phyloP scores from a whole-genome alignment of 2,797 vertebrate species.

The Lithobates pipiens region DNA sequence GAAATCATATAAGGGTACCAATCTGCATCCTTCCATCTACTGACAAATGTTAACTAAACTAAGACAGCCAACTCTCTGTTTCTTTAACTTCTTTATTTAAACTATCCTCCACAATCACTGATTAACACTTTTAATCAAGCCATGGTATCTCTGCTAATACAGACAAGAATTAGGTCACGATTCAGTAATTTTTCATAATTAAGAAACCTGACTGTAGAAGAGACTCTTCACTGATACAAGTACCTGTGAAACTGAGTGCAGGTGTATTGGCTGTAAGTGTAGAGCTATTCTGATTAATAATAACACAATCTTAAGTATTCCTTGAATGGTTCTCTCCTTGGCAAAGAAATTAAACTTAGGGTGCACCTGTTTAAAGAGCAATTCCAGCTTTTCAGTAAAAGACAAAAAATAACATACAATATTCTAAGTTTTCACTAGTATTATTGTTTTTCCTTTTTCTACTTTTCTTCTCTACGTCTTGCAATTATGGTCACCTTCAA shows the following conservation, averaged over 20 bases:
- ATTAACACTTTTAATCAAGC: constrained; percentile 24
- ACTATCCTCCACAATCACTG: background rate
- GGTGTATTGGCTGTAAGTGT: constrained; percentile 37
- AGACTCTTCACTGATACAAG: constrained; percentile 48
- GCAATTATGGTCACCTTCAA: background rate
- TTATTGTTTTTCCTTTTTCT: background rate
- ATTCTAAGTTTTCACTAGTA: background rate
- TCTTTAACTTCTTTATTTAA: background rate
- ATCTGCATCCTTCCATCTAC: too few species aligned
- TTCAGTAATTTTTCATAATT: constrained; percentile 49
- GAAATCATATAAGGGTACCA: background rate
- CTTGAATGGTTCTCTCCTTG: background rate
- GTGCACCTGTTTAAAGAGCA: background rate
- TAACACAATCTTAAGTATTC: background rate
- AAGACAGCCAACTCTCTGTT: background rate
- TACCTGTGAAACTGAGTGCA: constrained; percentile 27
- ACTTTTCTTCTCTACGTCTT: background rate
- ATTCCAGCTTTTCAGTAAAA: background rate
- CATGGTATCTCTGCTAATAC: constrained; percentile 23
- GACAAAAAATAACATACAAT: background rate
- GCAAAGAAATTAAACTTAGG: background rate
- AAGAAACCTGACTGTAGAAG: constrained; percentile 33
- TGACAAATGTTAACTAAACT: background rate
- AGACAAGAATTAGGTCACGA: constrained; percentile 39
- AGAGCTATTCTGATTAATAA: constrained; percentile 1